Evolutionary conservation across 1,140 invertebrate species (phyloP).

Genomic region (Sinonovacula constricta): DNA sequence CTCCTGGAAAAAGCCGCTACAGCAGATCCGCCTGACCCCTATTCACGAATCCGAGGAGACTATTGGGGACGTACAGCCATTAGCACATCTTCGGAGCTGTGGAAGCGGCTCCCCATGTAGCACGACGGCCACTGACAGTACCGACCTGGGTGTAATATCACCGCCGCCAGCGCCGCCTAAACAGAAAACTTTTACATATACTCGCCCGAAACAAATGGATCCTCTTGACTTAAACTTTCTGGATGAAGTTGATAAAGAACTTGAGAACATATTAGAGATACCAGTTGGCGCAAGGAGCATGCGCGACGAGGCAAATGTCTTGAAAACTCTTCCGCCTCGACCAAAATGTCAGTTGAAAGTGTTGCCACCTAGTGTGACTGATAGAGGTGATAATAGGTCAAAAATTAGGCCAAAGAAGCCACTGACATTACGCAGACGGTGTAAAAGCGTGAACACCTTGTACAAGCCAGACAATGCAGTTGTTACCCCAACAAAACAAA

Average conservation of each 20-base stretch:
- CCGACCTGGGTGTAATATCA: background rate
- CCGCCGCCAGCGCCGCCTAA: background rate
- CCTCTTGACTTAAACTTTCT: background rate
- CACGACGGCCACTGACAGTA: background rate
- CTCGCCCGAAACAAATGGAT: background rate
- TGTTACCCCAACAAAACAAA: conserved; percentile 3
- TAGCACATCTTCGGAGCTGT: background rate
- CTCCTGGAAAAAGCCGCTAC: background rate
- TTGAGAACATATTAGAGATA: conserved; percentile 27
- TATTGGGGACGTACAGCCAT: background rate
- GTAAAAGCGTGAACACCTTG: conserved; percentile 1
- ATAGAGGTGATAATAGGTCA: background rate
- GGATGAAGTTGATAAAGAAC: conserved; percentile 36
- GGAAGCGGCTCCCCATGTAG: background rate
- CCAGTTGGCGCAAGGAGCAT: background rate
- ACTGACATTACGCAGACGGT: conserved; percentile 23
- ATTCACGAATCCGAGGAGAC: conserved; percentile 30
- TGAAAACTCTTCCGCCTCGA: conserved; percentile 28
- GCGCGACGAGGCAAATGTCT: background rate
- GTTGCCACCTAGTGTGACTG: conserved; percentile 31
- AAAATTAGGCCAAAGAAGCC: conserved; percentile 36
- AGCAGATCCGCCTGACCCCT: conserved; percentile 31
- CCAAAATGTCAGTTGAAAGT: conserved; percentile 42
- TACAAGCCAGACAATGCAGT: background rate
- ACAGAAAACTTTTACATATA: background rate